Evolutionary conservation across 2,888 invertebrate species (phyloP).

Genomic region (Incurvaria masculella): DNA sequence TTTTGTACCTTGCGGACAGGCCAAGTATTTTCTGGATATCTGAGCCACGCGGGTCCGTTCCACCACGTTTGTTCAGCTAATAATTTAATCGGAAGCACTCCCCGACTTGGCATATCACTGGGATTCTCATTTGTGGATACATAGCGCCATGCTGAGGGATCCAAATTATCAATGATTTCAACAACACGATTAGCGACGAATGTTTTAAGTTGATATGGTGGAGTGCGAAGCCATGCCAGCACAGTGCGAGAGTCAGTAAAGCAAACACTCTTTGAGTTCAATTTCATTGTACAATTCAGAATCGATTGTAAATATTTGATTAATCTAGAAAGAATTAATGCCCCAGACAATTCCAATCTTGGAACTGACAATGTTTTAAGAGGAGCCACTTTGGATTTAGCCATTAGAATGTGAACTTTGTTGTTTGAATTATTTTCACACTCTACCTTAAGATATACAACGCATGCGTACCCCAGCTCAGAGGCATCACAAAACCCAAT

Average conservation of each 20-base stretch:
- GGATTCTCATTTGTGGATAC: neutral
- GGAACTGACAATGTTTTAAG: neutral
- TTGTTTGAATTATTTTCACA: neutral
- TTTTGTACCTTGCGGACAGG: neutral
- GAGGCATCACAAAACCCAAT: neutral
- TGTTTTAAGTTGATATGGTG: neutral
- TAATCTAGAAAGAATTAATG: neutral
- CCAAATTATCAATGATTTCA: neutral
- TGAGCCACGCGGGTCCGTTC: neutral
- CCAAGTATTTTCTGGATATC: neutral
- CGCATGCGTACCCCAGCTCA: neutral
- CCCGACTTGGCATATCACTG: neutral
- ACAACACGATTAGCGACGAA: neutral
- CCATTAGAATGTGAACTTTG: neutral
- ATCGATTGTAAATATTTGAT: neutral
- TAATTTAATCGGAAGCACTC: neutral
- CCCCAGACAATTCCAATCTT: neutral
- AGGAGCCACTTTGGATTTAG: neutral
- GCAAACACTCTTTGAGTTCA: neutral
- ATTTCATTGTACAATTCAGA: neutral
- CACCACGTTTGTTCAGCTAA: neutral
- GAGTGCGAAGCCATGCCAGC: neutral
- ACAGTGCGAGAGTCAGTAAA: too few relatives aligned
- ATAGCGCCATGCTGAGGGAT: neutral
- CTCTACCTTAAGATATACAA: neutral